Base-by-base conservation (phyloP, 2,888 invertebrate species). In the Drosophila mulleri region DNA sequence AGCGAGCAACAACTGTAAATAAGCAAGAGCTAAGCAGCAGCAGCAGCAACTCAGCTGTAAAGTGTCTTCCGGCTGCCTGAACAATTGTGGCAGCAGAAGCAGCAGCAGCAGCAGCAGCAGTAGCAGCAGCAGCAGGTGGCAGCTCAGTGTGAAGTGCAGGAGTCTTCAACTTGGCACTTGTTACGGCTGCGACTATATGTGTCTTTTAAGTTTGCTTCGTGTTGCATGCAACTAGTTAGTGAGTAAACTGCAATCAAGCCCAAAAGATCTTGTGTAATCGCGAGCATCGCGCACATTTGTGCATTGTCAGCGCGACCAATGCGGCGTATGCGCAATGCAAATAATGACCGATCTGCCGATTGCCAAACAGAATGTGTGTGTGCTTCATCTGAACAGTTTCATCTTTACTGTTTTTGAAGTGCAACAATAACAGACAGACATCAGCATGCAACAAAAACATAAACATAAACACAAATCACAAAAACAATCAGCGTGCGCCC, bases 21-120 rank as follows among this genome's bases (percentile, higher is more conserved):
- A 50, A 35, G 50, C 29, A n/a, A 53, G 53, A 52, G 50, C 58
- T 42, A 35, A 52, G 50, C 50, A 52, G 54, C 54, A 68, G 72
- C 54, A 68, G 72, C 82, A 73, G 58, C 76, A 50, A 32, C 48
- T 83, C 69, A 77, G 80, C 72, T 85, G 84, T 87, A 77, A 87
- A 88, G 61, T 74, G 75, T 82, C 89, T 89, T 89, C 89, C 89
- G 90, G 87, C 75, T 83, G 82, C 53, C 72, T 66, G 69, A 45
- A 72, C 70, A 68, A 47, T 56, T 56, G 50, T 56, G 41, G 56
- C 23, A 48, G 44, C 35, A 41, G 29, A 52, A 50, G 42, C 39
- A 29, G 26, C 60, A 68, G 56, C 52, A 16, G n/a, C 42, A 14
- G 44, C 50, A 50, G 37, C 4, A 4, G 47, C 50, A 50, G 63